phyloP scores from a whole-genome alignment of 2,113 vertebrate genomes.

The human (Homo sapiens) region DNA sequence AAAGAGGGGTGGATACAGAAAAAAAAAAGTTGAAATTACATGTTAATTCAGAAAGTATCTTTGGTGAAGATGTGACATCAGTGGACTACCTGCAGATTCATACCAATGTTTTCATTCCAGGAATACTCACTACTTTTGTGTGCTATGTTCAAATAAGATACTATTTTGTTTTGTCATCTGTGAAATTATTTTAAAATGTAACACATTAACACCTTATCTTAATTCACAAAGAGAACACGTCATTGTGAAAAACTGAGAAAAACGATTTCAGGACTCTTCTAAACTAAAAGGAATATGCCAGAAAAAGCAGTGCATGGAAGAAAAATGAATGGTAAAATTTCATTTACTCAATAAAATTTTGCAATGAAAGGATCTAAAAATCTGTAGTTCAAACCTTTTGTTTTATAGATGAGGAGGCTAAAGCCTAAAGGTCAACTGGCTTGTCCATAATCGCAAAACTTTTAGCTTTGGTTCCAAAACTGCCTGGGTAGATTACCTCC shows the following conservation, averaged over 20 bases:
- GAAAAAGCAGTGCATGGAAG: constrained; percentile 41
- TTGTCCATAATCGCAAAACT: background rate
- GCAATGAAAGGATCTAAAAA: constrained; percentile 24
- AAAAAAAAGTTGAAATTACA: background rate
- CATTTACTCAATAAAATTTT: constrained; percentile 59
- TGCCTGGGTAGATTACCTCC: background rate
- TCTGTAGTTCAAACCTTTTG: background rate
- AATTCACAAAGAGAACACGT: constrained; percentile 9
- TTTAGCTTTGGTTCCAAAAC: background rate
- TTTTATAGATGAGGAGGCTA: background rate
- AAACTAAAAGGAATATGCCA: constrained; percentile 53
- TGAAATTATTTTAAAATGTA: constrained; percentile 46
- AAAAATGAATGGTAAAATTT: constrained; percentile 52
- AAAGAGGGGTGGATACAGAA: background rate
- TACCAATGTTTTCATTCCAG: constrained; percentile 20
- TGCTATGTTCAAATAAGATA: constrained; percentile 8
- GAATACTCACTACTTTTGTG: background rate
- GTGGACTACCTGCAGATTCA: background rate
- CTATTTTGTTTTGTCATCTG: background rate
- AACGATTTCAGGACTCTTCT: constrained; percentile 33
- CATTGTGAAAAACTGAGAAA: constrained; percentile 37
- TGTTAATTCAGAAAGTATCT: constrained; percentile 27
- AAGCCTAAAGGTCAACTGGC: background rate
- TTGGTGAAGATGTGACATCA: constrained; percentile 31
- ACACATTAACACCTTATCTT: background rate